These are phyloP conservation scores for Calonectris borealis DNA, from an alignment of 2,113 vertebrate species.

Conservation along the genomic window DNA sequence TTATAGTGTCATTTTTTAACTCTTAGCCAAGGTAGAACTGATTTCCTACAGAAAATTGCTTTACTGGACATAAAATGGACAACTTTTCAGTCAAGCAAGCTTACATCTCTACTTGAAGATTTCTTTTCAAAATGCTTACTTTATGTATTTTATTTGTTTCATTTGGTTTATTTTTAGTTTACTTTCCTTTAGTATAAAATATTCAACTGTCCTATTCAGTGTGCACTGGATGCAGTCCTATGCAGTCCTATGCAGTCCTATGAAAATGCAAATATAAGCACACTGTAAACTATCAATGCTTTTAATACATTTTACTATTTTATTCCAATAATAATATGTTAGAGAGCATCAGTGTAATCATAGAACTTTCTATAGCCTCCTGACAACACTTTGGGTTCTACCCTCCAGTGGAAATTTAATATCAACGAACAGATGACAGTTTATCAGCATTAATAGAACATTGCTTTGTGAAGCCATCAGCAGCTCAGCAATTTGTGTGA, in stretches of 20 bases:
- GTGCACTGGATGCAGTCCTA: neutral
- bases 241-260: too few relatives aligned
- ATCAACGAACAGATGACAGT: neutral
- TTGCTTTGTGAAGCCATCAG: neutral
- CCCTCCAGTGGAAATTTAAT: neutral
- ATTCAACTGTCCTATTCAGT: neutral
- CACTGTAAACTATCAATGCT: neutral
- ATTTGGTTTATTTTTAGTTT: neutral
- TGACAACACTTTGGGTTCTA: neutral
- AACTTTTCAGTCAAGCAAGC: neutral
- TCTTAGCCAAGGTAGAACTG: neutral
- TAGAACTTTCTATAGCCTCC: neutral
- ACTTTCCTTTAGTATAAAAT: neutral
- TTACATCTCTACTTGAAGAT: neutral
- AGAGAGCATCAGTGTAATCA: neutral
- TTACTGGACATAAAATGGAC: neutral
- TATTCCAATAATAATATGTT: neutral
- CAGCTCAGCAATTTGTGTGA: neutral
- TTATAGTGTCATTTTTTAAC: neutral
- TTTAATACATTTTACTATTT: neutral
- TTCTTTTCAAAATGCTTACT: neutral
- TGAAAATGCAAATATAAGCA: neutral
- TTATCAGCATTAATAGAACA: neutral
- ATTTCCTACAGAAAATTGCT: neutral
- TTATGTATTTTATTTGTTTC: neutral